Base-by-base conservation (phyloP, 2,113 vertebrate species). In the Tringa solitaria region DNA sequence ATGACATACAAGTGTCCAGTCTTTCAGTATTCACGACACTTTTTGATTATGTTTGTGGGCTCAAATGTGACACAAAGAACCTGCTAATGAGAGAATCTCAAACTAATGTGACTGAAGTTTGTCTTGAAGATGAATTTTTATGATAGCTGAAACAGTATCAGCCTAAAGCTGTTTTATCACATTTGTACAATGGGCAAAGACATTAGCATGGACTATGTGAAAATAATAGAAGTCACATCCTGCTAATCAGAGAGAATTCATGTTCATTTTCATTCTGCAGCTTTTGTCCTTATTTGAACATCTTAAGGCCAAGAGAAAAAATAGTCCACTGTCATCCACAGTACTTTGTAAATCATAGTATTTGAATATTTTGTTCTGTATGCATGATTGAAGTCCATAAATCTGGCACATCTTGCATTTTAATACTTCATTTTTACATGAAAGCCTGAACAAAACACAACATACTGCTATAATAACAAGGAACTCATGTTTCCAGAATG, bases 391-490 rank as follows among this genome's bases (percentile, higher is more conserved):
- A 86, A 76, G n/a, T 53, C 61, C 57, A 79, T 80, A 91, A 96
- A 92, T 54, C 56, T 63, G 88, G 77, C 53, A 87, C 28, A 76
- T 72, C 50, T 53, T 59, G 12, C 74, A 70, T 95, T 89, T 93
- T 91, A 84, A 86, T 90, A 53, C 67, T 82, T 95, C 4, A 14
- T 93, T 95, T 95, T 96, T 80, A 33, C 37, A 69, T 74, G 16
- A 84, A 89, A 82, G 80, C 28, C 24, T 45, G 69, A 83, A 63
- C 81, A 87, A 92, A 94, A 68, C 18, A 76, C 13, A 84, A 41
- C 61, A 70, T 35, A 39, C 24, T 78, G 12, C 11, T 72, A 50
- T 77, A 87, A 91, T 45, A 85, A 68, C 35, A 35, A 90, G 76
- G 37, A 95, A 64, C 28, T 77, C 67, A 46, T 68, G 53, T 70